These are phyloP conservation scores for Rhaphigaster nebulosa DNA, from an alignment of 2,888 invertebrate genomes.

Conservation along the genomic window DNA sequence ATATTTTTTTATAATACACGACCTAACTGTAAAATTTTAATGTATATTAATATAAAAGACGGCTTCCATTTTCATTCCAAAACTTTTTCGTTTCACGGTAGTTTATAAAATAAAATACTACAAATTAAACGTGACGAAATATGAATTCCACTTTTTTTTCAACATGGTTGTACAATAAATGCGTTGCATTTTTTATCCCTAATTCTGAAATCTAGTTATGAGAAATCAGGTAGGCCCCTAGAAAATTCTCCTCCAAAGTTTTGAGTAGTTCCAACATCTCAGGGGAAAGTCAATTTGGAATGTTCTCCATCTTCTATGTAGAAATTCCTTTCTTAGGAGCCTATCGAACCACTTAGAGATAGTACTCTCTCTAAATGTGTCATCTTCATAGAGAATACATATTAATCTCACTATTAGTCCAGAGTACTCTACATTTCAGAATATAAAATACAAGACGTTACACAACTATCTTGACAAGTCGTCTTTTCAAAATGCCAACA, in stretches of 20 bases:
- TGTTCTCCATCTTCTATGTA: neutral
- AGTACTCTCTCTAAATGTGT: neutral
- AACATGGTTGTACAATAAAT: neutral
- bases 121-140: too few relatives aligned
- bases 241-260: neutral
- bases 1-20: neutral
- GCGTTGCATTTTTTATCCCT: neutral
- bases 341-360: neutral
- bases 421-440: neutral
- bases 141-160: neutral
- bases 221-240: neutral
- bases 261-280: neutral
- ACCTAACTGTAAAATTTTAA: conserved; percentile 5
- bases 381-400: neutral
- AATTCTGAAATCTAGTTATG: neutral
- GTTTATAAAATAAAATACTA: neutral
- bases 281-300: neutral
- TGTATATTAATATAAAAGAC: neutral
- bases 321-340: neutral
- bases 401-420: neutral
- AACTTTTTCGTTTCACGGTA: neutral
- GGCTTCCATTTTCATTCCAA: neutral
- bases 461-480: too few relatives aligned
- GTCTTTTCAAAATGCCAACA: too few relatives aligned
- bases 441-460: neutral